Percentiles rank a stretch among this genome's conserved stretches.
These are phyloP conservation scores for Bombyx mandarina DNA, from an alignment of 1,140 invertebrate species.

Conservation along the genomic window DNA sequence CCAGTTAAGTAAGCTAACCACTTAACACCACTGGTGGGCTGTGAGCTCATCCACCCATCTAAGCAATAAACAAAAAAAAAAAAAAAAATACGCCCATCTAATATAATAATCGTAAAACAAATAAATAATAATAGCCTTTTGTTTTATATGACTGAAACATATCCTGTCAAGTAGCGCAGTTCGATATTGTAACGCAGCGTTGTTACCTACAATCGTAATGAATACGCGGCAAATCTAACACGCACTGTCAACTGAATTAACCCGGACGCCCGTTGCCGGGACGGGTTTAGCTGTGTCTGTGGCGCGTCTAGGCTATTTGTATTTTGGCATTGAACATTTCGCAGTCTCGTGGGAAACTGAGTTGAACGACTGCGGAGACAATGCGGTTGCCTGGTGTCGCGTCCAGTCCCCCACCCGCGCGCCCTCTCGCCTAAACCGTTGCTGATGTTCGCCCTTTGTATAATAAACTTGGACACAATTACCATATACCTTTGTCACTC, in stretches of 20 bases:
- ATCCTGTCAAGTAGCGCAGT: no score
- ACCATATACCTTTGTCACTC: not conserved
- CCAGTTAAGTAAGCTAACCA: no score
- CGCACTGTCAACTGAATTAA: conserved; percentile 29
- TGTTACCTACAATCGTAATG: conserved; percentile 13
- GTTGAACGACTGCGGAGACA: conserved; percentile 67
- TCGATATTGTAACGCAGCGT: no score
- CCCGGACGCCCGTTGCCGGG: conserved; percentile 29
- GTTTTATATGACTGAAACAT: no score
- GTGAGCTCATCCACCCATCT: no score
- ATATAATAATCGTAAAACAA: no score
- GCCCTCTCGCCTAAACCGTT: not conserved
- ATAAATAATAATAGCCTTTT: no score
- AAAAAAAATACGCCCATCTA: no score
- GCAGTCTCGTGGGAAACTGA: conserved; percentile 61
- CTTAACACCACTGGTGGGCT: no score
- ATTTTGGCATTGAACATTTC: conserved; percentile 60
- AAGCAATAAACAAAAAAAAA: no score
- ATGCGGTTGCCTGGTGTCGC: conserved; percentile 46
- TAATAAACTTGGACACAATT: no score
- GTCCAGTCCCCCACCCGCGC: conserved; percentile 43
- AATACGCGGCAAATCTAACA: conserved; percentile 15
- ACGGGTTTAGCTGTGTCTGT: conserved; percentile 63
- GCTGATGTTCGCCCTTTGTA: no score
- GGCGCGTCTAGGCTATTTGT: conserved; percentile 63